Evolutionary conservation across 2,888 invertebrate species (phyloP).

Genomic region (Eupsilia transversa): DNA sequence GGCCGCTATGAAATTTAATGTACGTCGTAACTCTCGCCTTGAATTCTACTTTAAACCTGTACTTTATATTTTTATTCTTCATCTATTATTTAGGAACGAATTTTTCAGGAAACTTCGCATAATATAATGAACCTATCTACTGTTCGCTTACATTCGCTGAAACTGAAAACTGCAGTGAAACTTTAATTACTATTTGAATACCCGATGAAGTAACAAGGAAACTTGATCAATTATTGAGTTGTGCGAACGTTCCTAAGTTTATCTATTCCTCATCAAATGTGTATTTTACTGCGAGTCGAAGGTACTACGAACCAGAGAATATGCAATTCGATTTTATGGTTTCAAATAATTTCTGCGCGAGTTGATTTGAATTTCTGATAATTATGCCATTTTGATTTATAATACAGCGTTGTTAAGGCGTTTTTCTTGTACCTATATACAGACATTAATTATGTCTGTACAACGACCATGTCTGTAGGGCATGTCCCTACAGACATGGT

Average conservation of each 20-base stretch:
- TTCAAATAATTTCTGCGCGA: background rate
- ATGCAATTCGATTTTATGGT: background rate
- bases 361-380: background rate
- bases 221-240: slow-evolving; percentile 45
- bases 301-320: slow-evolving; percentile 3
- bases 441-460: background rate
- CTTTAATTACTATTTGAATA: slow-evolving; percentile 41
- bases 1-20: slow-evolving; percentile 56
- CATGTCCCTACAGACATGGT: too few species aligned
- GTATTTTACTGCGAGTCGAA: slow-evolving; percentile 24
- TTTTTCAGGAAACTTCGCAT: slow-evolving; percentile 17
- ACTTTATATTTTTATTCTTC: slow-evolving; percentile 13
- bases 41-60: slow-evolving; percentile 42
- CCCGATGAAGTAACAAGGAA: slow-evolving; percentile 21
- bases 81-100: slow-evolving; percentile 25
- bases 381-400: background rate
- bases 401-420: background rate
- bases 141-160: slow-evolving; percentile 10
- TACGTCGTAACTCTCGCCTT: slow-evolving; percentile 51
- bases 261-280: slow-evolving; percentile 30
- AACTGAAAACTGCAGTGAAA: slow-evolving; percentile 20
- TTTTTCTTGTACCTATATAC: background rate
- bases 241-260: slow-evolving; percentile 23
- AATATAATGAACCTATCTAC: background rate
- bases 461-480: background rate